These are phyloP conservation scores for Toxotes chatareus DNA, from an alignment of 2,113 vertebrate genomes.

Conservation along the genomic window DNA sequence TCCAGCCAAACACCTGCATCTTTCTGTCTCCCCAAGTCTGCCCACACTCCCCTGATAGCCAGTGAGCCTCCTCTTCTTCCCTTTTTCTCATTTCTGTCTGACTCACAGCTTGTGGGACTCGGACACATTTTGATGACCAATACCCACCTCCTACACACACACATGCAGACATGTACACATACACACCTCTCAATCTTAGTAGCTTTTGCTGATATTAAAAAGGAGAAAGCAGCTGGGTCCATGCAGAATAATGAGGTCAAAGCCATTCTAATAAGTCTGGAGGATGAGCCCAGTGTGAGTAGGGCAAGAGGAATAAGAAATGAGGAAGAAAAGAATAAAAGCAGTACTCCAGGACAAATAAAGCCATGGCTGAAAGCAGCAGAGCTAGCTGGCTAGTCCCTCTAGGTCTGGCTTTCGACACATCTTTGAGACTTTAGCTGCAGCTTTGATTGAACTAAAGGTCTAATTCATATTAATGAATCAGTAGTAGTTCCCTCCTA, in stretches of 20 bases:
- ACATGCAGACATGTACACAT: constrained; percentile 7
- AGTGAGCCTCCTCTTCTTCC: constrained; percentile 43
- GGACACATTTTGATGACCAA: constrained; percentile 77
- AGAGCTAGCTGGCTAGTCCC: constrained; percentile 13
- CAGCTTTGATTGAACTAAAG: constrained; percentile 25
- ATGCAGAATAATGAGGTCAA: constrained; percentile 84
- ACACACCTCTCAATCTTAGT: constrained; percentile 45
- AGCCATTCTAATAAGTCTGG: constrained; percentile 80
- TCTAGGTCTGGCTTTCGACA: not conserved
- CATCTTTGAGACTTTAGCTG: constrained; percentile 24
- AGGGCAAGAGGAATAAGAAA: constrained; percentile 66
- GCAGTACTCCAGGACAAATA: constrained; percentile 67
- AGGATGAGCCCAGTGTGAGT: constrained; percentile 64
- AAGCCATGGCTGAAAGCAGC: constrained; percentile 44
- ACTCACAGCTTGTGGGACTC: constrained; percentile 73
- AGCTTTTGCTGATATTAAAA: constrained; percentile 83
- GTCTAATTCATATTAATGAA: not conserved
- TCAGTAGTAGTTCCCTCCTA: not conserved
- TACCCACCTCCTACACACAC: constrained; percentile 43
- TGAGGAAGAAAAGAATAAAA: constrained; percentile 60
- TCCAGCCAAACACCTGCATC: constrained; percentile 83
- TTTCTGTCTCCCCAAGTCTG: constrained; percentile 63
- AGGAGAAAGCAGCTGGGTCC: constrained; percentile 79
- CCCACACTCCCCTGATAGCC: constrained; percentile 67
- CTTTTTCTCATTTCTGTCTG: constrained; percentile 70